Evolutionary conservation across 1,140 invertebrate genomes (phyloP).

Genomic region (Riptortus pedestris): DNA sequence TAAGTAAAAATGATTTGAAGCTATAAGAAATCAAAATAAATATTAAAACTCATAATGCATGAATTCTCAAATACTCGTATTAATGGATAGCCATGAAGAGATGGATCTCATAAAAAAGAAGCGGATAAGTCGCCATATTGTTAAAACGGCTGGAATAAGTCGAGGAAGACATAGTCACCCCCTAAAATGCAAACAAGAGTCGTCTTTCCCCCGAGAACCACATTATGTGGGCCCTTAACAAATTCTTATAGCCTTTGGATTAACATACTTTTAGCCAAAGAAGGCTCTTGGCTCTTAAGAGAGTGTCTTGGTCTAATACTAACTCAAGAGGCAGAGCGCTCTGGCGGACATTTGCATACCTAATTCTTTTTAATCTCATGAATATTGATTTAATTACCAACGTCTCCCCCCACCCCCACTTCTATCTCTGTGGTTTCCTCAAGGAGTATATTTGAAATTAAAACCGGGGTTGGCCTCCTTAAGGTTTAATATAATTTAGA

Average conservation of each 20-base stretch:
- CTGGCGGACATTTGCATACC: constrained; percentile 13
- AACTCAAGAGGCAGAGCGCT: too few species aligned
- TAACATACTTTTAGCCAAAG: neutral
- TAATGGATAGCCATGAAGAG: too few species aligned
- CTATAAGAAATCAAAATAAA: too few species aligned
- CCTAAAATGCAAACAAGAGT: neutral
- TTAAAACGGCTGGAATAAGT: too few species aligned
- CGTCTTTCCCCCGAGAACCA: neutral
- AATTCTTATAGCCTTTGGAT: neutral
- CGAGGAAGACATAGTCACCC: neutral
- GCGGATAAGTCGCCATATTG: too few species aligned
- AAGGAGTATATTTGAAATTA: neutral
- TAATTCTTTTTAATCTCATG: constrained; percentile 22
- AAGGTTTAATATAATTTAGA: too few species aligned
- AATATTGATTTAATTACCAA: constrained; percentile 19
- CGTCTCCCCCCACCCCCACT: neutral
- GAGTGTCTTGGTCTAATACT: too few species aligned
- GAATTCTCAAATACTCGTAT: too few species aligned
- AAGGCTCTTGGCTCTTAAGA: neutral
- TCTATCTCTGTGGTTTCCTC: neutral
- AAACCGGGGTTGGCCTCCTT: neutral
- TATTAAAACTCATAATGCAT: too few species aligned
- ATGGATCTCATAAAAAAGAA: too few species aligned
- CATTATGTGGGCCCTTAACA: neutral
- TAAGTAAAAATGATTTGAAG: too few species aligned